Evolutionary conservation across 2,888 invertebrate species (phyloP).

Genomic region (Thumatha senex): DNA sequence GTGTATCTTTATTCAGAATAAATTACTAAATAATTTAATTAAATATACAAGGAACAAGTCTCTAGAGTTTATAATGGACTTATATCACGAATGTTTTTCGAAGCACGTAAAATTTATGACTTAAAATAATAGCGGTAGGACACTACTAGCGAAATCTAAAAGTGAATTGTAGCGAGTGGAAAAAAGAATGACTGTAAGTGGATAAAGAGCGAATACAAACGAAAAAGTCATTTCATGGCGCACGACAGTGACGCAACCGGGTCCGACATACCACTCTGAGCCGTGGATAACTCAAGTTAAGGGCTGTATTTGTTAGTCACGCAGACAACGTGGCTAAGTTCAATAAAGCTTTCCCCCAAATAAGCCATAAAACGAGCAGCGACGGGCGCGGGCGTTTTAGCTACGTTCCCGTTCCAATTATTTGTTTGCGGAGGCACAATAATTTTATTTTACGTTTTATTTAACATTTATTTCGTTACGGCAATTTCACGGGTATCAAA

Average conservation of each 20-base stretch:
- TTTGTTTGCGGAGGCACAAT: conserved; percentile 83
- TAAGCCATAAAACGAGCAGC: conserved; percentile 82
- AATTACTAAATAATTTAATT: not conserved
- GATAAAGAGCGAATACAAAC: conserved; percentile 82
- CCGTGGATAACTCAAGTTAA: conserved; percentile 49
- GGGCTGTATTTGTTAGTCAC: conserved; percentile 57
- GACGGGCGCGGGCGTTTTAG: conserved; percentile 72
- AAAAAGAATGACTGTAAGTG: conserved; percentile 81
- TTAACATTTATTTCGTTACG: conserved; percentile 84
- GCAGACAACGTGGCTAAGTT: conserved; percentile 74
- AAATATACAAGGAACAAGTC: not conserved
- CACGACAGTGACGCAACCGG: conserved; percentile 67
- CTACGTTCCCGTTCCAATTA: conserved; percentile 78
- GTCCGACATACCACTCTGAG: conserved; percentile 44
- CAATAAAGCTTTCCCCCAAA: conserved; percentile 84
- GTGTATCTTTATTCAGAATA: too few species aligned
- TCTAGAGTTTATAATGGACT: not conserved
- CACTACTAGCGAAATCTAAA: conserved; percentile 73
- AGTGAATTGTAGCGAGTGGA: conserved; percentile 82
- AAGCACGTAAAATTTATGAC: too few species aligned
- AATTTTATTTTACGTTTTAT: conserved; percentile 84
- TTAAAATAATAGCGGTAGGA: conserved; percentile 63
- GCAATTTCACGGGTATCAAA: conserved; percentile 83
- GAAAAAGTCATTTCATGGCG: conserved; percentile 82
- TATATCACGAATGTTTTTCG: too few species aligned